Base-by-base conservation (phyloP, 2,797 vertebrate species). In the Sebastes umbrosus region DNA sequence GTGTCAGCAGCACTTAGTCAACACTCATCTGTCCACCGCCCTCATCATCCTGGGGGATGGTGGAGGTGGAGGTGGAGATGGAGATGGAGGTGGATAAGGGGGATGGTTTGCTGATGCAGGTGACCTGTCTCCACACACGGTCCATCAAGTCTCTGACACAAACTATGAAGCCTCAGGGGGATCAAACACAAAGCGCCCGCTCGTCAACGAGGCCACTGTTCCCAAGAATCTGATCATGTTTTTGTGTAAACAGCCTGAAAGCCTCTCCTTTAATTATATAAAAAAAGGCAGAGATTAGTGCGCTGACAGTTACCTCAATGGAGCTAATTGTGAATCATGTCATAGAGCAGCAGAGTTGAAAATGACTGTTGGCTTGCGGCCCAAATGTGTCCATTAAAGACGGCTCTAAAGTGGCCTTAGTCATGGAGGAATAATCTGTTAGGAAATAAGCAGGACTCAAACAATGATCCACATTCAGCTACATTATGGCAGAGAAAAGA, bases 261-360 rank as follows among this genome's bases (percentile, higher is more conserved):
- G 83, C 83, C 39, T 81, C 82, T 84, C 81, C 88, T 93, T 87
- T 88, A 92, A 93, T 93, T 84, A 89, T 59, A 50, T 55, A 24
- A 65, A 74, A 73, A 80, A 82, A 27, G 31, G 9, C 29, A 18
- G 77, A 87, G 88, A 91, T 92, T 87, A 87, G 79, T 25, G 58
- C 3, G 89, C 32, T 91, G 92, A 94, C 91, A 91, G 92, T 83
- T 79, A 71, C 87, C 83, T 93, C 78, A 84, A 74, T 87, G 83
- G 84, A 78, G 85, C 84, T 88, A 83, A 91, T 79, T 77, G 81
- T 92, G 92, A 93, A 73, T 92, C 90, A 90, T 83, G 86, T 87
- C 79, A 73, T 74, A 55, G 90, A 87, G 87, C 84, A 74, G 85
- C 81, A 59, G 85, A 80, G 85, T 82, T 82, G 78, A 84, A 89